A percentile compares a stretch with the other conserved stretches of the same genome.
Conservation (phyloP, 2,888 invertebrate genomes). For the Iphiclides podalirius region DNA sequence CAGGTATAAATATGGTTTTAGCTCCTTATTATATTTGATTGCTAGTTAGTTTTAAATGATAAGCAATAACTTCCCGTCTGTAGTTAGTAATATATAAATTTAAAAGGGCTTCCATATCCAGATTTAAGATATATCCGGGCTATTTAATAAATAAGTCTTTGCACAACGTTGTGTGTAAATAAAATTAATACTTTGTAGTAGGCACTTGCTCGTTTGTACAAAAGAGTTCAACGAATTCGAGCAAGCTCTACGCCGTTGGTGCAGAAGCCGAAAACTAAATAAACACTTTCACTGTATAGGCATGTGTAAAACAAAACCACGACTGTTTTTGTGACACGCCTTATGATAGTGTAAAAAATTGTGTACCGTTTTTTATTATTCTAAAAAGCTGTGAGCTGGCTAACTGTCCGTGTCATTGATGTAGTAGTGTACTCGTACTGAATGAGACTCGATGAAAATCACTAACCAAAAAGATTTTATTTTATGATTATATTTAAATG, state of each 20-base stretch:
- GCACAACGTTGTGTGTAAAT: too few relatives aligned
- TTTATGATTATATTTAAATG: too few relatives aligned
- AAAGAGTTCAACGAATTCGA: slow-evolving; percentile 65
- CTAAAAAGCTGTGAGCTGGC: slow-evolving; percentile 53
- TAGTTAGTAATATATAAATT: too few relatives aligned
- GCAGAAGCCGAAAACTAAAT: slow-evolving; percentile 21
- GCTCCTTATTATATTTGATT: too few relatives aligned
- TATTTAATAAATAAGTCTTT: too few relatives aligned
- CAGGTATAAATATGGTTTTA: too few relatives aligned
- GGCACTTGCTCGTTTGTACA: slow-evolving; percentile 42
- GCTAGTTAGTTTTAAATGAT: too few relatives aligned
- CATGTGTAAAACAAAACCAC: slow-evolving; percentile 59
- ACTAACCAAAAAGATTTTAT: too few relatives aligned
- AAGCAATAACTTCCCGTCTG: too few relatives aligned
- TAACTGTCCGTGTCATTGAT: slow-evolving; percentile 28
- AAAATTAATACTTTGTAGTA: too few relatives aligned
- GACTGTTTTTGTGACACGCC: slow-evolving; percentile 57
- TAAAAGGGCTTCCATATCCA: too few relatives aligned
- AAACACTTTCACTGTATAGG: slow-evolving; percentile 26
- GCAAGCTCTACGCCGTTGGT: slow-evolving; percentile 26
- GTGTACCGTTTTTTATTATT: slow-evolving; percentile 46
- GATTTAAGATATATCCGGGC: too few relatives aligned
- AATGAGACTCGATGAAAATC: slow-evolving; percentile 12
- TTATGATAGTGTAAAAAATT: slow-evolving; percentile 59
- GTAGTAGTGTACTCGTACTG: background rate